phyloP scores from a whole-genome alignment of 1,140 invertebrate genomes.

The Aphis gossypii region DNA sequence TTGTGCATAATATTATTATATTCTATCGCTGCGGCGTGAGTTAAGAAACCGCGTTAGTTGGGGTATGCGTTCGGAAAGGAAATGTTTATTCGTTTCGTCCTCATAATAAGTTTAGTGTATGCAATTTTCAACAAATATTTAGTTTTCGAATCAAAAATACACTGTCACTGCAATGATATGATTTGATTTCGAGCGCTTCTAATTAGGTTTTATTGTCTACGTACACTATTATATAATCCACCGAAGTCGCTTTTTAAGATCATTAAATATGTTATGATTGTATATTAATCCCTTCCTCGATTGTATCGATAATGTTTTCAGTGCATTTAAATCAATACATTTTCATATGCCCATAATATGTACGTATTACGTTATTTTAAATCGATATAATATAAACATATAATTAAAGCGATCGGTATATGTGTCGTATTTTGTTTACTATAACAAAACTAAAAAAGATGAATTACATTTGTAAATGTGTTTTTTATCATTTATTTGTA shows the following conservation, averaged over 20 bases:
- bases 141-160: not conserved
- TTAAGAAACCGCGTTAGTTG: not conserved
- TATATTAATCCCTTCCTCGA: not conserved
- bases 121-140: not conserved
- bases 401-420: not conserved
- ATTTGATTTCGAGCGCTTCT: not conserved
- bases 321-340: not conserved
- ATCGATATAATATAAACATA: not conserved
- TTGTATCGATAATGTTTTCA: not conserved
- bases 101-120: not conserved
- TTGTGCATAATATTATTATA: not conserved
- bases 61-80: not conserved
- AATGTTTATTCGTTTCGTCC: not conserved
- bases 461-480: not conserved
- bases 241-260: not conserved
- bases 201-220: slow-evolving; percentile 37
- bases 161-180: not conserved
- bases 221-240: too few species aligned
- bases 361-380: not conserved
- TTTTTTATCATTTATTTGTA: not conserved
- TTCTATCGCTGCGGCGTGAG: not conserved
- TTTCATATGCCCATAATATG: not conserved
- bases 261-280: not conserved
- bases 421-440: not conserved
- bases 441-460: not conserved